phyloP scores from a whole-genome alignment of 2,113 vertebrate genomes.

The Pontoporia blainvillei region DNA sequence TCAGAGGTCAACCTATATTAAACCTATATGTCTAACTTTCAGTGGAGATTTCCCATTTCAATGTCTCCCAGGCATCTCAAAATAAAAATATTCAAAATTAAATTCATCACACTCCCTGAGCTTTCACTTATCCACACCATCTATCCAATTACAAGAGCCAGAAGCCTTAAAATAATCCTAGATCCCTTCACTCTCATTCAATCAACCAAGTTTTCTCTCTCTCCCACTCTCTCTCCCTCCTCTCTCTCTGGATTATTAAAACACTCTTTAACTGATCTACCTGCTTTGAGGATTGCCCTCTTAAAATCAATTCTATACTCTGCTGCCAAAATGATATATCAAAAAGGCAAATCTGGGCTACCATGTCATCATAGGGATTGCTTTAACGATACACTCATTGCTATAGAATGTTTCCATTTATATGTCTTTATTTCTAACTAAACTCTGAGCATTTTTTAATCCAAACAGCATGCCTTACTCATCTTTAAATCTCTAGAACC shows the following conservation, averaged over 20 bases:
- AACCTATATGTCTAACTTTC: neutral
- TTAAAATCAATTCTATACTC: neutral
- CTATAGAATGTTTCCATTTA: neutral
- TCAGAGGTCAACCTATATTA: neutral
- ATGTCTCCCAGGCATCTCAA: neutral
- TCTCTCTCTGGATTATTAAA: neutral
- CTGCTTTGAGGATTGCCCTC: neutral
- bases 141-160: neutral
- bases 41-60: neutral
- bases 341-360: neutral
- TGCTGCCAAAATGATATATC: neutral
- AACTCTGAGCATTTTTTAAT: neutral
- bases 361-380: neutral
- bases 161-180: neutral
- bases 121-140: neutral
- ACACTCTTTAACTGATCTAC: neutral
- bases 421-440: neutral
- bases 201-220: neutral
- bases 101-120: neutral
- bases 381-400: neutral
- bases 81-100: neutral
- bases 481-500: neutral
- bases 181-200: neutral
- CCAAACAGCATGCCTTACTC: neutral
- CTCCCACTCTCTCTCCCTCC: neutral